Base-by-base conservation (phyloP, 2,797 vertebrate species). In the Pipistrellus nathusii region DNA sequence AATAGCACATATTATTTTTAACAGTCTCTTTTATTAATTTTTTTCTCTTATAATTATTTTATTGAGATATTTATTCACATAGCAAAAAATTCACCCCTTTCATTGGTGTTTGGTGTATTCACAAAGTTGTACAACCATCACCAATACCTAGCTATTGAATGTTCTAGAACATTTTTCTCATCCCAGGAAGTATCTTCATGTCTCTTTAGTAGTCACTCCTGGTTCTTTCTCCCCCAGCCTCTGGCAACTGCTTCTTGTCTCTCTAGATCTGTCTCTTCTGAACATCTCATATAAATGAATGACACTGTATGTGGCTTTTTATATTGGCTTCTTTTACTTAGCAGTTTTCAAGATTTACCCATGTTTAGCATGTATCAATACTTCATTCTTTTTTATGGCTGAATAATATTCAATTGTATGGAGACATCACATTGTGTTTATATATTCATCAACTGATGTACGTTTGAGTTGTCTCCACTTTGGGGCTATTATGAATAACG, bases 361-460 rank as follows among this genome's bases (percentile, higher is more conserved):
- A 75, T 38, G 20, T 86, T 80, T 81, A 75, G 38, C 59, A 71
- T 91, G 25, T 64, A 76, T 53, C 41, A 88, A 10, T 62, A 77
- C 59, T 90, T 86, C 27, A 59, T 85, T 81, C 14, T 59, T 85
- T 85, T 72, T 73, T 85, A 80, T 53, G 69, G 23, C 11, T 94
- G 41, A 81, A 64, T 84, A 62, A 62, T 80, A 78, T 84, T 85
- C 77, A 80, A 73, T 84, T 85, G 13, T 66, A 73, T 23, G 17
- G 27, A 27, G 59, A 78, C 88, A 81, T 4, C 53, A 72, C 18
- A 88, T 84, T 95, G 73, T 91, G n/a, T 76, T 55, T 91, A 48
- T 64, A n/a, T 64, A 27, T 73, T 57, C 32, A 83, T 51, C 27
- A 73, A 27, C 30, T 44, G 38, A 73, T 30, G 20, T 38, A 73